Evolutionary conservation across 2,797 vertebrate species (phyloP).

Genomic region (Garrulus glandarius): DNA sequence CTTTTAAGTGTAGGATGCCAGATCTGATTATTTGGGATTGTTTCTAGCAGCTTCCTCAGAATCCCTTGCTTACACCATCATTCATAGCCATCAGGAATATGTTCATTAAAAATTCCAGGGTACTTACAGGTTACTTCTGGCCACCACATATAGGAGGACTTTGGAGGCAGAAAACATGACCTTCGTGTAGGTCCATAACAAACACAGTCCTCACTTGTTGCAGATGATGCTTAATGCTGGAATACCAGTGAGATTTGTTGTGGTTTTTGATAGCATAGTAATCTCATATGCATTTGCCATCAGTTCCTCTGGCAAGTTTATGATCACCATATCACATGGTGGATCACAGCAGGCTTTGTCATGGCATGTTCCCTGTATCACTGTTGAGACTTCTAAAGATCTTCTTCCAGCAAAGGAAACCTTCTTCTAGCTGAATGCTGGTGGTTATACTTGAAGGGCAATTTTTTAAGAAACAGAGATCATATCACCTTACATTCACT

Average conservation of each 20-base stretch:
- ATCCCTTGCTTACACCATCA: not conserved
- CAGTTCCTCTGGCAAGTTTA: not conserved
- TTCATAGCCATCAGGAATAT: not conserved
- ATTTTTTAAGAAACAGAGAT: not conserved
- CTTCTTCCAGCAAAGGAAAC: not conserved
- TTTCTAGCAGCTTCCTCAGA: not conserved
- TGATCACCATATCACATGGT: not conserved
- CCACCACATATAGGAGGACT: not conserved
- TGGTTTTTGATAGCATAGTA: not conserved
- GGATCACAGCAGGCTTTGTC: not conserved
- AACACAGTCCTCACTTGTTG: not conserved
- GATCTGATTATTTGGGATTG: not conserved
- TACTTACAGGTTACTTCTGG: not conserved
- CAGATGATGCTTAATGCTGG: not conserved
- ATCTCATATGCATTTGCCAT: not conserved
- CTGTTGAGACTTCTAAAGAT: not conserved
- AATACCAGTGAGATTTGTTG: not conserved
- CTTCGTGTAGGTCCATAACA: not conserved
- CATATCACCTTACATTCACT: fast-evolving
- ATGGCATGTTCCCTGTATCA: not conserved
- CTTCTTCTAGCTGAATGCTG: not conserved
- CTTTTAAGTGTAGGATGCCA: not conserved
- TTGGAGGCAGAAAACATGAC: not conserved
- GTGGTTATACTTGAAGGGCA: not conserved
- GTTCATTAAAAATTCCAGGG: not conserved